These are phyloP conservation scores for Cordilura impudica DNA, from an alignment of 2,888 invertebrate genomes.

Conservation along the genomic window DNA sequence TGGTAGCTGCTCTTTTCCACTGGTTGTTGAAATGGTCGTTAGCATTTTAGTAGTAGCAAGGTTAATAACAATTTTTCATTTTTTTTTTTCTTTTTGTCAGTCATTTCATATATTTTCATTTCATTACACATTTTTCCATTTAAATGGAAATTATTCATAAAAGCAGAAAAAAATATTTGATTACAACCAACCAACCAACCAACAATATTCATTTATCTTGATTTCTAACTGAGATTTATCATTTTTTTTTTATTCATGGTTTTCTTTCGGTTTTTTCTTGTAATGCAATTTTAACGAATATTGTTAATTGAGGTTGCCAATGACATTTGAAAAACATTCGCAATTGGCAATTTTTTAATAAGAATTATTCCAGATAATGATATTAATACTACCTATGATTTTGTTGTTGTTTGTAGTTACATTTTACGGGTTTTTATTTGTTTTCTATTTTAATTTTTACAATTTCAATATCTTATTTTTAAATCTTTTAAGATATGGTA, in stretches of 20 bases:
- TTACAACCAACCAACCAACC: conserved; percentile 2
- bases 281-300: too few species aligned
- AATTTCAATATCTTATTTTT: too few species aligned
- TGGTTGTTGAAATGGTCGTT: conserved; percentile 8
- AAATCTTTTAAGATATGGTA: too few species aligned
- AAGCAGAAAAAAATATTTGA: conserved; percentile 14
- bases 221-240: conserved; percentile 39
- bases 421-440: too few species aligned
- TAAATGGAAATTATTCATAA: conserved; percentile 56
- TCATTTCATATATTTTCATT: conserved; percentile 1
- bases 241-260: conserved; percentile 17
- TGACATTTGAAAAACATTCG: too few species aligned
- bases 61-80: conserved; percentile 29
- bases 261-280: conserved; percentile 13
- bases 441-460: too few species aligned
- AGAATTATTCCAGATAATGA: too few species aligned
- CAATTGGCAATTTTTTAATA: too few species aligned
- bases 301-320: too few species aligned
- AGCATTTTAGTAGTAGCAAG: conserved; percentile 40
- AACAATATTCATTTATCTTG: conserved; percentile 39
- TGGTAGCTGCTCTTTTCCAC: neutral
- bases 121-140: conserved; percentile 50
- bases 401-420: too few species aligned
- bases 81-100: neutral
- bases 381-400: too few species aligned